phyloP scores from a whole-genome alignment of 2,888 invertebrate species.

The Celastrina argiolus region DNA sequence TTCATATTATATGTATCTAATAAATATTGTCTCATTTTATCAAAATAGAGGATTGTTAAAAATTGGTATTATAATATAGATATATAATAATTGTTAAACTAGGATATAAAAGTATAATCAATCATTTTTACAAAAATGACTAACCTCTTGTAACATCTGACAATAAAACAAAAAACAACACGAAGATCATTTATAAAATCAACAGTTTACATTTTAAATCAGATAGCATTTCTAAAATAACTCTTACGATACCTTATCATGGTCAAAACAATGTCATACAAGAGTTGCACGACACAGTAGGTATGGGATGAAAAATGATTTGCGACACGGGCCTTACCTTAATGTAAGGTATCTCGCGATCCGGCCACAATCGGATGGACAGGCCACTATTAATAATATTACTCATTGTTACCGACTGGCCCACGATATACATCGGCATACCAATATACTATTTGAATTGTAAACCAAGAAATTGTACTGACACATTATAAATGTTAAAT shows the following conservation, averaged over 20 bases:
- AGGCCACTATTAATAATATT: constrained; percentile 71
- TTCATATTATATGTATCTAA: no score
- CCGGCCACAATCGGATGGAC: constrained; percentile 59
- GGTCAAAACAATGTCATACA: constrained; percentile 54
- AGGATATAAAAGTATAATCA: neutral
- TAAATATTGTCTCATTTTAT: no score
- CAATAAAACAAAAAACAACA: constrained; percentile 1
- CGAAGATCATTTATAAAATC: constrained; percentile 33
- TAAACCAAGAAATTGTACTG: constrained; percentile 7
- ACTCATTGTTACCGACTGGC: constrained; percentile 53
- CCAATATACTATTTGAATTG: constrained; percentile 21
- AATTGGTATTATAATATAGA: no score
- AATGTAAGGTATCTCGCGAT: constrained; percentile 61
- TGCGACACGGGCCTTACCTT: constrained; percentile 59
- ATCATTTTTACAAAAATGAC: neutral
- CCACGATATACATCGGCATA: constrained; percentile 48
- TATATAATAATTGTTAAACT: no score
- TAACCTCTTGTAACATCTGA: neutral
- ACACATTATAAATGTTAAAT: constrained; percentile 20
- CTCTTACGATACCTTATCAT: constrained; percentile 59
- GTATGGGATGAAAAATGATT: constrained; percentile 39
- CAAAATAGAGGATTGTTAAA: no score
- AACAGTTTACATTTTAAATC: constrained; percentile 31
- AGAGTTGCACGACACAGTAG: constrained; percentile 38
- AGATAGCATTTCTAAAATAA: constrained; percentile 39